These are phyloP conservation scores for Tipula unca DNA, from an alignment of 2,888 invertebrate genomes.

Conservation along the genomic window DNA sequence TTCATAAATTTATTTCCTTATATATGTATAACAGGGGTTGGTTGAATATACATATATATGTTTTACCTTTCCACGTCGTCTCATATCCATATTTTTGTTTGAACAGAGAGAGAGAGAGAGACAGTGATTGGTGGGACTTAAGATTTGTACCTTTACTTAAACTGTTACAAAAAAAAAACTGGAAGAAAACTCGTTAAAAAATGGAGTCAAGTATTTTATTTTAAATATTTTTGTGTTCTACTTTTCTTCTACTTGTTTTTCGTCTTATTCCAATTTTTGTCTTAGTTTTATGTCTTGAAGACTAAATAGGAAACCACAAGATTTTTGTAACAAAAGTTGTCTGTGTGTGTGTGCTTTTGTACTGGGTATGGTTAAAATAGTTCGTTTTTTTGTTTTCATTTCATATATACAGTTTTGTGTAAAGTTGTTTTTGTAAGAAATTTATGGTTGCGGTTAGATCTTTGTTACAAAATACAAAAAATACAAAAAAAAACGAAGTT, in stretches of 20 bases:
- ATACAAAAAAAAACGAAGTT: neutral
- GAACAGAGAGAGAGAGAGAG: no score
- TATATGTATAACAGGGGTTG: neutral
- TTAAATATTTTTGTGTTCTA: neutral
- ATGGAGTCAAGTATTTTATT: neutral
- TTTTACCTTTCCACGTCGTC: no score
- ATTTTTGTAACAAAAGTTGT: neutral
- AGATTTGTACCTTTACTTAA: neutral
- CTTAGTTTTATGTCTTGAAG: neutral
- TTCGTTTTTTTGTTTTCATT: neutral
- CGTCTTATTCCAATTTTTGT: neutral
- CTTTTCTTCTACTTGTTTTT: neutral
- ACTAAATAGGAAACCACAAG: neutral
- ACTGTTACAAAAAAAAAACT: neutral
- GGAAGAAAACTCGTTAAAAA: neutral
- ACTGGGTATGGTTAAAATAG: neutral
- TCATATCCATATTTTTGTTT: neutral
- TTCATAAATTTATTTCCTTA: neutral
- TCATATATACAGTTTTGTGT: neutral
- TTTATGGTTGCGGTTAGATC: conserved; percentile 14
- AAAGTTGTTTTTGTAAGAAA: neutral
- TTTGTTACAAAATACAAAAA: neutral
- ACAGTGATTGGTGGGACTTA: no score
- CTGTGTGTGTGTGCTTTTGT: neutral
- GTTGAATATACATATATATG: no score